Base-by-base conservation (phyloP, 2,797 vertebrate genomes). In the Hypotaenidia philippensis region DNA sequence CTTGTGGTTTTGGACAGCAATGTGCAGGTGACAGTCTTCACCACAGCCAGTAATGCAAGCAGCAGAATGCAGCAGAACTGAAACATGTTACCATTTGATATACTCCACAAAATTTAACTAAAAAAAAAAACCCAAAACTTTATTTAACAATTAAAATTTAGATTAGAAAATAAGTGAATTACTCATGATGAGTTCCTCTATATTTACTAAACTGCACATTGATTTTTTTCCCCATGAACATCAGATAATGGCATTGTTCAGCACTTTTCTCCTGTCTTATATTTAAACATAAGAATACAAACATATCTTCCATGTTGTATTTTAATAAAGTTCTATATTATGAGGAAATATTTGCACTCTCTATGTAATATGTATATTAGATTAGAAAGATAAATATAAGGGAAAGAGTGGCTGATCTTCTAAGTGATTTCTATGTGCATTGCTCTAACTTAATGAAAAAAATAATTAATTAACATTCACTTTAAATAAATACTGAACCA, bases 41-140 rank as follows among this genome's bases (percentile, higher is more conserved):
- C 14, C 13, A 18, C 6, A 41, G 11, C 7, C 13, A 29, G 8
- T 38, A 52, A 34, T 11, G 5, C 5, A 47, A 21, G n/a, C 16
- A 65, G 45, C 10, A 44, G 6, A 72, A 64, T 16, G n/a, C 16
- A 65, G 45, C 10, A 44, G 6, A 72, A 64, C 19, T 31, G 25
- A 52, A 60, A 12, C 2, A 45, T 6, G 5, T 77, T 27, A 40
- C 6, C 22, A 1, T 27, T 49, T 2, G 0, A 9, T 38, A 14
- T 4, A 10, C 38, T 47, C 1, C 0, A 38, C 41, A 61, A 55
- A 61, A n/a, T 14, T 21, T 38, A 0, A 32, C 44, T 2, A 16
- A 70, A 61, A 21, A 29, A 5, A 41, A 18, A 15, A 41, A 16
- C 14, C 14, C 41, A 4, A 5, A n/a, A 8, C 4, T 10, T 6